Evolutionary conservation across 37 sponge, comb jelly and placozoan genomes (phyloP).

Genomic region (Hormiphora californensis): DNA sequence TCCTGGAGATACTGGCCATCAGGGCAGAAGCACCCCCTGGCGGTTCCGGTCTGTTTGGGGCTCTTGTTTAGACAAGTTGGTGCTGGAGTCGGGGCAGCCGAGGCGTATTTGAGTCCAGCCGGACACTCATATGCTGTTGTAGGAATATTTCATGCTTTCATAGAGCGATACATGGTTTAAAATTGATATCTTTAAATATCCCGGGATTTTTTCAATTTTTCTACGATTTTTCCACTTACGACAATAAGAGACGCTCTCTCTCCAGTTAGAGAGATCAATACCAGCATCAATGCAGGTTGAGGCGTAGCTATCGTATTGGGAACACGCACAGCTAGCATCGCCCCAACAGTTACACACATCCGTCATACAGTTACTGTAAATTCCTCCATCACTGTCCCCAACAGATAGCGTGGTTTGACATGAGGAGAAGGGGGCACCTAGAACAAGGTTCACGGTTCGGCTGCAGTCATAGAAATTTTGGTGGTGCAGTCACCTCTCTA

Average conservation of each 20-base stretch:
- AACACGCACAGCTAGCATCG: background rate
- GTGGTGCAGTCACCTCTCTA: no score
- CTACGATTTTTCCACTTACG: background rate
- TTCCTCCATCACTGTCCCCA: background rate
- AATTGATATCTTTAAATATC: background rate
- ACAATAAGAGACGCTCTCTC: background rate
- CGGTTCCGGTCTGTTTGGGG: background rate
- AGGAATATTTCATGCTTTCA: background rate
- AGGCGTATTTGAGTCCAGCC: background rate
- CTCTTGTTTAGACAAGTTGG: conserved; percentile 10
- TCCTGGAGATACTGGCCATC: background rate
- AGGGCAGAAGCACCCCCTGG: conserved; percentile 10
- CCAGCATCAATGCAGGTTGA: background rate
- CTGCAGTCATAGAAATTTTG: no score
- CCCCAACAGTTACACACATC: conserved; percentile 20
- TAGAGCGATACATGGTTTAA: background rate
- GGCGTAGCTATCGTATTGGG: conserved; percentile 9
- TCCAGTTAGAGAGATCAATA: background rate
- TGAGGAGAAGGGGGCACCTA: background rate
- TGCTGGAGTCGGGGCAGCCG: background rate
- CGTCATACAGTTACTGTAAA: background rate
- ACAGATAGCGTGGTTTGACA: background rate
- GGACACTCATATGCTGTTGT: conserved; percentile 18
- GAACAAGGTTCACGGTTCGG: no score
- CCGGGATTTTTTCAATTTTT: background rate